phyloP scores from a whole-genome alignment of 2,888 invertebrate species.

The Parasteatoda lunata region DNA sequence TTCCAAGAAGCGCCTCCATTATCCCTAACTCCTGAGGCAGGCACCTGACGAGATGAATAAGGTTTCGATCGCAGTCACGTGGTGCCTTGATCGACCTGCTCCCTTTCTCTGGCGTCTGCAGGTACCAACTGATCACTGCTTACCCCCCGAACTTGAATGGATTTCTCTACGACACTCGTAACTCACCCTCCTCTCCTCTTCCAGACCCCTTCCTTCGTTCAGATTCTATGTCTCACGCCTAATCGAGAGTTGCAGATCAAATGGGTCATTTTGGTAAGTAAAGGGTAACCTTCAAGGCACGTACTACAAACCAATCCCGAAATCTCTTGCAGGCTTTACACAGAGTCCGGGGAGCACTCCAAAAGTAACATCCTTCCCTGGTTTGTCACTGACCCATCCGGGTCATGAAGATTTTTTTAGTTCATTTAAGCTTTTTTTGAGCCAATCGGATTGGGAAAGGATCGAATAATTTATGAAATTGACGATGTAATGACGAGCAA shows the following conservation, averaged over 20 bases:
- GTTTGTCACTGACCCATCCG: no score
- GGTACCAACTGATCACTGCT: neutral
- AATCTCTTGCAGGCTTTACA: neutral
- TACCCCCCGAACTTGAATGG: conserved; percentile 13
- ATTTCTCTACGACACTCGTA: conserved; percentile 5
- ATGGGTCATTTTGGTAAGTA: conserved; percentile 17
- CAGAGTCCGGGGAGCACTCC: no score
- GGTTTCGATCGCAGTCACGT: conserved; percentile 53
- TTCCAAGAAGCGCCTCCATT: no score
- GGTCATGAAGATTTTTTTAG: no score
- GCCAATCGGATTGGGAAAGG: no score
- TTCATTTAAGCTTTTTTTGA: no score
- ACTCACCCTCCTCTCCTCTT: neutral
- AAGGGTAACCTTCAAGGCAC: conserved; percentile 1
- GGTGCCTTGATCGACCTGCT: conserved; percentile 30
- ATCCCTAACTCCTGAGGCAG: no score
- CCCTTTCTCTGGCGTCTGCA: neutral
- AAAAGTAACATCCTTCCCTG: no score
- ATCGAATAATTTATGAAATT: no score
- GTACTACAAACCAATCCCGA: conserved; percentile 2
- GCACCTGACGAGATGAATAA: conserved; percentile 37
- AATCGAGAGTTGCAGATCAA: neutral
- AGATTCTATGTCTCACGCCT: neutral
- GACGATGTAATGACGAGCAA: no score
- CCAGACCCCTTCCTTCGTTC: neutral